Evolutionary conservation across 2,113 vertebrate genomes (phyloP).

Genomic region (Mesembrinibis cayennensis): DNA sequence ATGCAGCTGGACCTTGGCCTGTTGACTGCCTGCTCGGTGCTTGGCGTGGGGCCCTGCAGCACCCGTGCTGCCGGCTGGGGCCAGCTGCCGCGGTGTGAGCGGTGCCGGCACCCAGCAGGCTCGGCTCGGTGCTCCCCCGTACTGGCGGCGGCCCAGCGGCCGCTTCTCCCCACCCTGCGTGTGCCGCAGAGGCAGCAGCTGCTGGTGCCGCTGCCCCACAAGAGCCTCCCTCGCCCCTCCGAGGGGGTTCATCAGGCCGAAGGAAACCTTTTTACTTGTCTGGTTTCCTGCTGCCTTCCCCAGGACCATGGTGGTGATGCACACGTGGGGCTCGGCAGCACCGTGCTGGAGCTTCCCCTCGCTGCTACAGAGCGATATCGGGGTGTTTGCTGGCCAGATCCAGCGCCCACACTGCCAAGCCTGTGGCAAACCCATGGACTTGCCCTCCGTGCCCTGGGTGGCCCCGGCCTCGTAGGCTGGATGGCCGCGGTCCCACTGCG

Average conservation of each 20-base stretch:
- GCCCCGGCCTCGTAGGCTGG: not conserved
- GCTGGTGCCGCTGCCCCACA: not conserved
- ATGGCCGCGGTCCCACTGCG: not conserved
- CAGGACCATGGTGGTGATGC: not conserved
- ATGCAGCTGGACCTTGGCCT: not conserved
- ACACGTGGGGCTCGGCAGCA: not conserved
- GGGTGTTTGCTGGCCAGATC: not conserved
- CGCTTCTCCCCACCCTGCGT: not conserved
- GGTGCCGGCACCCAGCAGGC: not conserved
- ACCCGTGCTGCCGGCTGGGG: not conserved
- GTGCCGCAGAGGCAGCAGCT: not conserved
- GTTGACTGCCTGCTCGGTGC: accelerated
- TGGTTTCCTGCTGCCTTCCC: not conserved
- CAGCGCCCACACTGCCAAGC: not conserved
- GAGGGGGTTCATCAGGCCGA: not conserved
- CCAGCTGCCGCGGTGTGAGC: not conserved
- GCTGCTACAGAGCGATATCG: accelerated
- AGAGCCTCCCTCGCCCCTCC: not conserved
- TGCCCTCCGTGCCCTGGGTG: accelerated
- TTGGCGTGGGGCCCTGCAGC: not conserved
- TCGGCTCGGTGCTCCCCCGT: not conserved
- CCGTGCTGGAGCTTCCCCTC: accelerated
- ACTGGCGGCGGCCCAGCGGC: not conserved
- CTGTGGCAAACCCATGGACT: not conserved
- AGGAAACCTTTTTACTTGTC: not conserved